Conservation (phyloP, 1,140 invertebrate species). For the Diabrotica virgifera region DNA sequence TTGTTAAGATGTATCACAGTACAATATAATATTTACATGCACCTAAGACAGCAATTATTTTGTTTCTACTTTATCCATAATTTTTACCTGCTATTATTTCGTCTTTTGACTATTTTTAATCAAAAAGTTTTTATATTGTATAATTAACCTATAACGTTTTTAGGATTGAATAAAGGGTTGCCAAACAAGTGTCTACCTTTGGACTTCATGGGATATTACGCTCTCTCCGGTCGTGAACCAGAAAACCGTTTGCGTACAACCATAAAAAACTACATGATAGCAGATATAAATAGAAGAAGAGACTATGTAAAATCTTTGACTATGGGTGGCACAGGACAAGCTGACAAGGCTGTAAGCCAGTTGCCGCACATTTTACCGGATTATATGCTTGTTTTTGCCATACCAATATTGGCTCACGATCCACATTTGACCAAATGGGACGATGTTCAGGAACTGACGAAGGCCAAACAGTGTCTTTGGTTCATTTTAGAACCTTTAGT, state of each 20-base stretch:
- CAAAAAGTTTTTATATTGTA: no score
- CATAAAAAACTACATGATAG: constrained; percentile 66
- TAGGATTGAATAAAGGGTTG: constrained; percentile 56
- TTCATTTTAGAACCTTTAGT: constrained; percentile 93
- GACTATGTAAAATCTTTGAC: constrained; percentile 87
- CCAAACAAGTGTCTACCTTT: constrained; percentile 87
- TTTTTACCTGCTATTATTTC: no score
- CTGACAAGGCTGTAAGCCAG: constrained; percentile 67
- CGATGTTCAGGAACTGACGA: constrained; percentile 70
- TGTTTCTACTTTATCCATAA: no score
- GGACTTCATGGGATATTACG: constrained; percentile 96
- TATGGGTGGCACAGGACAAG: constrained; percentile 51
- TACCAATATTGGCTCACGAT: constrained; percentile 90
- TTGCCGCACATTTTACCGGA: constrained; percentile 89
- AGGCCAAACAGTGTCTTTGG: constrained; percentile 83
- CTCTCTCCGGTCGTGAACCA: constrained; percentile 80
- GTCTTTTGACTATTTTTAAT: no score
- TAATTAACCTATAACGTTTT: neutral
- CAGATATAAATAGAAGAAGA: constrained; percentile 84
- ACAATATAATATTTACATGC: no score
- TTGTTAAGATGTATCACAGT: no score
- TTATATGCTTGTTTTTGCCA: constrained; percentile 93
- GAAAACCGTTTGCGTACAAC: constrained; percentile 57
- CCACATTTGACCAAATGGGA: constrained; percentile 71
- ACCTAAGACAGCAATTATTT: no score